Evolutionary conservation across 2,113 vertebrate species (phyloP), one percentile per base, ranked within the genome.

Genomic region (Calyptomena viridis): DNA sequence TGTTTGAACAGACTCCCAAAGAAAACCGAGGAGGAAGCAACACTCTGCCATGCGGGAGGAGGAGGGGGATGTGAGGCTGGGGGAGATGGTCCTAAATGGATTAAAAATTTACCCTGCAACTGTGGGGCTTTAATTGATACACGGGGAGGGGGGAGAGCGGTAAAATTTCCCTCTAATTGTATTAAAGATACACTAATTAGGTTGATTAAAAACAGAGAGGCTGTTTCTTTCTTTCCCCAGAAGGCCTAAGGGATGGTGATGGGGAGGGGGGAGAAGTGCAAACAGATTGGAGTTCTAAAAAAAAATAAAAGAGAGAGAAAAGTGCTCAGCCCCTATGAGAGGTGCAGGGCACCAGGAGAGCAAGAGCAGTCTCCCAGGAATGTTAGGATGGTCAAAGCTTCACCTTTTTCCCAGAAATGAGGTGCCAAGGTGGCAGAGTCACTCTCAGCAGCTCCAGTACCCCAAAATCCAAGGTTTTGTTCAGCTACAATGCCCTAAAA

Each of bases 1-100:
- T 98, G 98, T 98, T 98, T 98, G 97, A 98, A 98, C 98, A 98
- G 97, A 94, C 97, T 98, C 97, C 97, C 91, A 95, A 96, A 97
- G 97, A 98, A 97, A 98, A 97, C 97, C 93, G 97, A 97, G 97
- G 96, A 94, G 95, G 97, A 96, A 96, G 96, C 91, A 77, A 84
- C 77, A 92, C 93, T 94, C 90, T 91, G 94, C 96, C 96, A 96
- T 95, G 95, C 90, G 76, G 88, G 80, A 71, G 83, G 94, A 68
- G 72, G 64, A 53, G 81, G 68, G 56, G 69, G 69, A 16, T 50
- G 67, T 0, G 2, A 60, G 67, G 67, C 56, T 5, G 50, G 74
- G 82, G 71, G 85, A 80, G 81, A 87, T 8, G 24, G 76, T 77
- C 75, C 77, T 97, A 97, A 96, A 97, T 85, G 97, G 94, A 97